phyloP scores from a whole-genome alignment of 1,140 invertebrate genomes.

The Thalassaphorura encarpata region DNA sequence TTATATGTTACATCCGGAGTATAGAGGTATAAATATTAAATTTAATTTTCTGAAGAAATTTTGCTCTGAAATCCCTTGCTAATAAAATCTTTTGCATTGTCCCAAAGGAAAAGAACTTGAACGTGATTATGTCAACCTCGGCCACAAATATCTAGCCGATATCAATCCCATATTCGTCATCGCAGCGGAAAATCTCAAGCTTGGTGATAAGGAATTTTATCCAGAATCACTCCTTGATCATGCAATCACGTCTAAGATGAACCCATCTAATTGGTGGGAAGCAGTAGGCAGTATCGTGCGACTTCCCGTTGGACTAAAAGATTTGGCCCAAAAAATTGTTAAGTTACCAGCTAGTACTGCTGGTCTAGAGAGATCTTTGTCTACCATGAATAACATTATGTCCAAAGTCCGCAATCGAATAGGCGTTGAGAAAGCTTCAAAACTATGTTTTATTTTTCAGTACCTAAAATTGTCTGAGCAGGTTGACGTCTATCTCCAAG shows the following conservation, averaged over 20 bases:
- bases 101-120: too few species aligned
- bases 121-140: too few species aligned
- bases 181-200: too few species aligned
- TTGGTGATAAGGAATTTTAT: not conserved
- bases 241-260: not conserved
- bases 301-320: not conserved
- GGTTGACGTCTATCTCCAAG: not conserved
- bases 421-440: conserved; percentile 23
- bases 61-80: too few species aligned
- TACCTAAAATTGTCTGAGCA: not conserved
- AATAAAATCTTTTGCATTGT: too few species aligned
- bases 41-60: too few species aligned
- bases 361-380: conserved; percentile 24
- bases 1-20: not conserved
- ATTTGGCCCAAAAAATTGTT: not conserved
- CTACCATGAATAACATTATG: conserved; percentile 21
- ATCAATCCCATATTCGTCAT: too few species aligned
- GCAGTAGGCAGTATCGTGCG: not conserved
- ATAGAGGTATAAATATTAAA: too few species aligned
- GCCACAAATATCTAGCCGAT: too few species aligned
- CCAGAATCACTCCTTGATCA: not conserved
- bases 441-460: conserved; percentile 15
- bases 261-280: not conserved
- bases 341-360: conserved; percentile 16
- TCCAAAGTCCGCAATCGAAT: conserved; percentile 28